phyloP scores from a whole-genome alignment of 1,140 invertebrate species.

The Drosophila subpulchrella region DNA sequence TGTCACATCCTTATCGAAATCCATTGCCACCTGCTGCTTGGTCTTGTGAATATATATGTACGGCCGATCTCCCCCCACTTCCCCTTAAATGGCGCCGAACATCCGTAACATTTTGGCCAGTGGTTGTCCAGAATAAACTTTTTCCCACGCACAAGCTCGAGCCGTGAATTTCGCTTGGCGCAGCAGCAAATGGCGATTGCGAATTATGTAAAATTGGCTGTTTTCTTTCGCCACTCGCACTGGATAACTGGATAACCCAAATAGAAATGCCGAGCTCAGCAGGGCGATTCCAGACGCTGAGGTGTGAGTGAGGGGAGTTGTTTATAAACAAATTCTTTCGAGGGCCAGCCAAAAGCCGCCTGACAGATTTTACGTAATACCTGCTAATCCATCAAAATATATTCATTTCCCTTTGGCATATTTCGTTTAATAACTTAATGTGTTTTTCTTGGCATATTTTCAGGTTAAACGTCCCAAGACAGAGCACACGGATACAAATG shows the following conservation, averaged over 20 bases:
- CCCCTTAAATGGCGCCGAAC: slow-evolving; percentile 60
- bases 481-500: slow-evolving; percentile 85
- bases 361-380: slow-evolving; percentile 49
- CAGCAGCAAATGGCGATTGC: slow-evolving; percentile 41
- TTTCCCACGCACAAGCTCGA: slow-evolving; percentile 67
- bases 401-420: neutral
- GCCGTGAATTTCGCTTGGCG: slow-evolving; percentile 44
- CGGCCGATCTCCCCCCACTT: slow-evolving; percentile 16
- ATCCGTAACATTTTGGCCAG: slow-evolving; percentile 31
- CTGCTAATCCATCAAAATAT: neutral
- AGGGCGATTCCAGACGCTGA: slow-evolving; percentile 27
- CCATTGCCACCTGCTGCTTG: slow-evolving; percentile 24
- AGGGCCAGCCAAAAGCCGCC: slow-evolving; percentile 4
- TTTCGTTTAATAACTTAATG: slow-evolving; percentile 23
- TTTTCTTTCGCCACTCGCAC: slow-evolving; percentile 46
- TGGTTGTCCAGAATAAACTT: slow-evolving; percentile 41
- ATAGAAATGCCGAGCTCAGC: slow-evolving; percentile 53
- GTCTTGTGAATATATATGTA: neutral
- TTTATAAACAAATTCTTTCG: slow-evolving; percentile 70
- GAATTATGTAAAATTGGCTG: slow-evolving; percentile 77
- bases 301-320: slow-evolving; percentile 52
- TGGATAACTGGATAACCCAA: slow-evolving; percentile 52
- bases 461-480: slow-evolving; percentile 86
- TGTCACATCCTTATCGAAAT: slow-evolving; percentile 23
- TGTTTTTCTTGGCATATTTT: slow-evolving; percentile 63